Conservation (phyloP, 2,888 invertebrate genomes). For the Lasioglossum pauxillum region DNA sequence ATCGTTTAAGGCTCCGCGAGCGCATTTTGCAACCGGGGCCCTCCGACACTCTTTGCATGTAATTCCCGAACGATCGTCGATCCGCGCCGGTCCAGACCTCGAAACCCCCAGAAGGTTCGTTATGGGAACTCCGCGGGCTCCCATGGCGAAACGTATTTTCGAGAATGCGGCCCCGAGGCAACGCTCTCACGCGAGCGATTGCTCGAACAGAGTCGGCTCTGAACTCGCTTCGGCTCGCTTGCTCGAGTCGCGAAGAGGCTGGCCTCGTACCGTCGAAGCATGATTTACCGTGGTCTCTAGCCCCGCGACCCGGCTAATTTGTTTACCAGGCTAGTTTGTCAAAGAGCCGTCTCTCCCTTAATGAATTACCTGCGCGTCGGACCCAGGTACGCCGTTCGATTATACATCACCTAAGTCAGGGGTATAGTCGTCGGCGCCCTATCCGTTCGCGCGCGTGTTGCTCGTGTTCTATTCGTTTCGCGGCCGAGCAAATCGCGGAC, state of each 20-base stretch:
- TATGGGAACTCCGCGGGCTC: slow-evolving; percentile 66
- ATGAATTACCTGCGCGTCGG: background rate
- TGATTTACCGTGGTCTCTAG: slow-evolving; percentile 57
- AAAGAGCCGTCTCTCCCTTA: background rate
- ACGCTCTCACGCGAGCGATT: slow-evolving; percentile 59
- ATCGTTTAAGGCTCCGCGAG: background rate
- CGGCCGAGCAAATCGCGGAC: background rate
- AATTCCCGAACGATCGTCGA: slow-evolving; percentile 29
- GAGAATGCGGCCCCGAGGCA: slow-evolving; percentile 51
- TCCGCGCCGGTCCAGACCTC: slow-evolving; percentile 23
- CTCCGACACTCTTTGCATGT: slow-evolving; percentile 24
- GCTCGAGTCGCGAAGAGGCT: background rate
- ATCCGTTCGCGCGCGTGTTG: background rate
- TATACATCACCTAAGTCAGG: background rate
- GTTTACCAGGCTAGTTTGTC: slow-evolving; percentile 32
- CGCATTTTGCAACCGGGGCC: slow-evolving; percentile 13
- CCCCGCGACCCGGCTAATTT: slow-evolving; percentile 39
- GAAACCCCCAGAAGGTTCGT: slow-evolving; percentile 47
- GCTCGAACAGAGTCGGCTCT: background rate
- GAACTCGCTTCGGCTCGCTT: background rate
- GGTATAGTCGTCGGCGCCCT: background rate
- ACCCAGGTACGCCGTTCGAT: background rate
- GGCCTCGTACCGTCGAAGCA: slow-evolving; percentile 57
- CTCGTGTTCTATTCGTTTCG: background rate
- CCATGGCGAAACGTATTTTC: slow-evolving; percentile 64